Evolutionary conservation across 2,113 vertebrate species (phyloP), one percentile per base, ranked within the genome.

Genomic region (Pluvianellus socialis): DNA sequence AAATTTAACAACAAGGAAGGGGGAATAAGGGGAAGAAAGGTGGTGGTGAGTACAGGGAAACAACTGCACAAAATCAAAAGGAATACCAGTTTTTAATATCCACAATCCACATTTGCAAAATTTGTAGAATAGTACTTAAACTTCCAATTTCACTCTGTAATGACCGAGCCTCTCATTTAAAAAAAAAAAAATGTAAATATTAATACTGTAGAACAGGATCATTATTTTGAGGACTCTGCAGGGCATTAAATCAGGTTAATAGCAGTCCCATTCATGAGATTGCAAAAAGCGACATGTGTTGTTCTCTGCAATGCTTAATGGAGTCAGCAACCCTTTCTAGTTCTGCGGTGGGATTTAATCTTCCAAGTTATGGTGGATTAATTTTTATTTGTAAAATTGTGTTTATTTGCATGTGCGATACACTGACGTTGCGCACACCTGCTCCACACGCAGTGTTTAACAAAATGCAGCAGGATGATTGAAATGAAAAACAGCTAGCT

Each of bases 281-380:
- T 96, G 96, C 90, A 95, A 94, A 86, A 28, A 94, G 94, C 40
- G 58, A 38, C 97, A 97, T 93, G 97, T 95, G 97, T 12, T 94
- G 96, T 55, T 88, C 82, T 95, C 95, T 62, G 66, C 26, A 50
- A 89, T 19, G 88, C 94, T 93, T 98, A 98, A 98, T 98, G 97
- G 95, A 98, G 94, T 55, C 97, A 94, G 86, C 94, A 97, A 67
- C 92, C 96, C 95, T 38, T 28, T 38, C 72, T 44, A 58, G 87
- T 44, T 86, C 94, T 26, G 67, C 35, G 4, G 32, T 84, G 74
- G 86, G 94, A 97, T 95, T 96, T 98, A 98, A 98, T 98, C 98
- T 94, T 92, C 96, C 96, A 98, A 95, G 97, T 98, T 98, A 94
- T 76, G 96, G 87, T 73, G 97, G 98, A 98, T 98, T 98, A 98